These are phyloP conservation scores for Antitype chi DNA, from an alignment of 2,888 invertebrate species.

Conservation along the genomic window DNA sequence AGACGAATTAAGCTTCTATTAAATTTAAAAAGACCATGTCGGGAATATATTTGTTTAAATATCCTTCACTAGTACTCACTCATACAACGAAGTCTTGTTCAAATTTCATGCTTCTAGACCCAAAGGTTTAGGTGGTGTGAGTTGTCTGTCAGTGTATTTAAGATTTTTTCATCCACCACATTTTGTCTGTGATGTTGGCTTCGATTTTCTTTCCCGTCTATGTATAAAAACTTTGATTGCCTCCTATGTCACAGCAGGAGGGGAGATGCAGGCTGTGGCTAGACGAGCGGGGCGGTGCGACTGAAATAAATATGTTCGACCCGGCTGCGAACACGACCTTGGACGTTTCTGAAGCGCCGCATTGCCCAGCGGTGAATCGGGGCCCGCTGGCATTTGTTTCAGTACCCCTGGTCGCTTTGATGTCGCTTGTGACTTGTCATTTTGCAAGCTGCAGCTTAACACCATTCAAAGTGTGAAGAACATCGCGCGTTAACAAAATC, in stretches of 20 bases:
- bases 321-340: constrained; percentile 19
- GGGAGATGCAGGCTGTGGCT: not conserved
- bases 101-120: not conserved
- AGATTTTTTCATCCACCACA: not conserved
- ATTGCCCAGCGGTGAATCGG: not conserved
- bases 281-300: not conserved
- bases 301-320: constrained; percentile 27
- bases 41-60: not conserved
- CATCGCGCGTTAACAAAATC: too few species aligned
- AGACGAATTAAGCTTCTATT: too few species aligned
- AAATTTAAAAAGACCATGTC: too few species aligned
- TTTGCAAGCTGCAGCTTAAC: not conserved
- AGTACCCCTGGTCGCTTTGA: not conserved
- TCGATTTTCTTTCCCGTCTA: not conserved
- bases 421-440: too few species aligned
- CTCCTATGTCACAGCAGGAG: not conserved
- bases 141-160: not conserved
- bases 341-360: not conserved
- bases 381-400: not conserved
- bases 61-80: not conserved
- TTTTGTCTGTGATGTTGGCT: not conserved
- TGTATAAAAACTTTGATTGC: not conserved
- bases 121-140: not conserved
- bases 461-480: too few species aligned
- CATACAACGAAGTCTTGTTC: not conserved